phyloP scores from a whole-genome alignment of 2,888 invertebrate genomes.

The Acronicta psi region DNA sequence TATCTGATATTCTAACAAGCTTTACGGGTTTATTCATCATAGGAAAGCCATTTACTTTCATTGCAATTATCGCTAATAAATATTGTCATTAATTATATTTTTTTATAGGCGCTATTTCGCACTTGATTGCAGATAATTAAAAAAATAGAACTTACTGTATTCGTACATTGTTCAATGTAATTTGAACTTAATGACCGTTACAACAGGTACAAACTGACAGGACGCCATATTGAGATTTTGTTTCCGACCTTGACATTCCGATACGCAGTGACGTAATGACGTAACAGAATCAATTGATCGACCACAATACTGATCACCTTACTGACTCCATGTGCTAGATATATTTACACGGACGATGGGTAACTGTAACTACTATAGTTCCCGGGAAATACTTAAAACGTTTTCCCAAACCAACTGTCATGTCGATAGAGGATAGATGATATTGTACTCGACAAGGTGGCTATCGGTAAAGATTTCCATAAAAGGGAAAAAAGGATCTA shows the following conservation, averaged over 20 bases:
- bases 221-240: conserved; percentile 14
- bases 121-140: too few species aligned
- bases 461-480: too few species aligned
- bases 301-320: conserved; percentile 17
- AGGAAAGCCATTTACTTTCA: conserved; percentile 10
- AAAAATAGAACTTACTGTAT: too few species aligned
- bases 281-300: conserved; percentile 14
- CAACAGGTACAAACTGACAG: conserved; percentile 11
- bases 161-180: not conserved
- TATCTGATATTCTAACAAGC: conserved; percentile 25
- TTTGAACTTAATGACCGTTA: conserved; percentile 23
- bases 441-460: too few species aligned
- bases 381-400: too few species aligned
- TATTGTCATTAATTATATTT: conserved; percentile 12
- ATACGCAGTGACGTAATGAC: conserved; percentile 11
- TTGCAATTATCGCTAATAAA: conserved; percentile 1
- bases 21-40: not conserved
- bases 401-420: too few species aligned
- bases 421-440: too few species aligned
- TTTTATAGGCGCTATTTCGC: conserved; percentile 19
- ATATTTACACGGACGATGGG: not conserved
- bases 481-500: too few species aligned
- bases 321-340: conserved; percentile 3
- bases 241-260: conserved; percentile 43
- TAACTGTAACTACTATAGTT: not conserved